Conservation (phyloP, 2,797 vertebrate species). For the Sitta carolinensis region DNA sequence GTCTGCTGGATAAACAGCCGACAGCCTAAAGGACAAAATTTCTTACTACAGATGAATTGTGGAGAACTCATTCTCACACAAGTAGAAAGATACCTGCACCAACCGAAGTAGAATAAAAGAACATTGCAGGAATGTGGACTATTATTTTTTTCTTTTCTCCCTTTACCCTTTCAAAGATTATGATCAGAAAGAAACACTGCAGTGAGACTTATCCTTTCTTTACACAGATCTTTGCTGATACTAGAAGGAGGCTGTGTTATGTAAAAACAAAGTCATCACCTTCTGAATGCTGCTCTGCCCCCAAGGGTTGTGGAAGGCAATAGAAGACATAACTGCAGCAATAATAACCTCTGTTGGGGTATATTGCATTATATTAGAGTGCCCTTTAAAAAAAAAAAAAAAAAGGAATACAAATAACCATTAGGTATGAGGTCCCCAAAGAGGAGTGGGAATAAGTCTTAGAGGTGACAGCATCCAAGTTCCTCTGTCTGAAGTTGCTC, state of each 20-base stretch:
- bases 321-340: neutral
- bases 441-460: neutral
- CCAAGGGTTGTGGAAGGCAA: neutral
- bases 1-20: neutral
- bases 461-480: neutral
- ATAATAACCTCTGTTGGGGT: neutral
- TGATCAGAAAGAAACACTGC: neutral
- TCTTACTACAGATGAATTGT: neutral
- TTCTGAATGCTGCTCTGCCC: neutral
- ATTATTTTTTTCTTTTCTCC: neutral
- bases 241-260: neutral
- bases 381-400: neutral
- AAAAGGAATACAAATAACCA: neutral
- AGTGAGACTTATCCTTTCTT: neutral
- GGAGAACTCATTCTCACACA: rapidly evolving
- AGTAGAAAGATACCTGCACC: neutral
- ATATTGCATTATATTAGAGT: neutral
- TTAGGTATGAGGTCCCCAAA: neutral
- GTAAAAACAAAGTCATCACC: neutral
- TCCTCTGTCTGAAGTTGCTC: neutral
- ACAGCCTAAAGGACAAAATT: neutral
- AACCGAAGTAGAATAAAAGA: neutral
- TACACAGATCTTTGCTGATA: neutral
- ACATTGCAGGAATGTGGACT: neutral
- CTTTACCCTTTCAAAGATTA: neutral